A percentile compares a stretch with the other conserved stretches of the same genome.
Evolutionary conservation across 2,113 vertebrate species (phyloP).

Genomic region (Phyllostomus hastatus): DNA sequence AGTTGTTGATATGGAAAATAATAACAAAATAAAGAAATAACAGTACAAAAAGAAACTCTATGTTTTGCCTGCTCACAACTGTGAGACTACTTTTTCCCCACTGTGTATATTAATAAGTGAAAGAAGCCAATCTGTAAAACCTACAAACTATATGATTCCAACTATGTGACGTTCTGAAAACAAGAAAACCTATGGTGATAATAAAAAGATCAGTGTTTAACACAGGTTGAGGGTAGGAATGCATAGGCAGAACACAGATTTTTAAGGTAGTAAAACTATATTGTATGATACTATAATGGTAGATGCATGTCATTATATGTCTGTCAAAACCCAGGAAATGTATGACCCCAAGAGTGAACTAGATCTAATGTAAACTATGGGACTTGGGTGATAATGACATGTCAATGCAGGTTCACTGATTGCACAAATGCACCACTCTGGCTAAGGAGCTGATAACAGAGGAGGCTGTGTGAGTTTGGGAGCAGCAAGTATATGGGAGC

Average conservation of each 20-base stretch:
- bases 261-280: background rate
- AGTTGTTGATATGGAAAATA: background rate
- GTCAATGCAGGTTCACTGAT: background rate
- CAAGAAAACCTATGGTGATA: background rate
- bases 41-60: background rate
- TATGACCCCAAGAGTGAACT: background rate
- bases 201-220: background rate
- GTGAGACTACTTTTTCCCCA: background rate
- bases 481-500: accelerated
- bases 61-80: background rate
- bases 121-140: background rate
- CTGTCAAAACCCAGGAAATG: background rate
- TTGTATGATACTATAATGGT: background rate
- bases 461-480: background rate
- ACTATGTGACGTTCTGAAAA: background rate
- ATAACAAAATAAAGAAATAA: background rate
- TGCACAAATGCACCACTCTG: background rate
- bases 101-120: background rate
- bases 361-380: background rate
- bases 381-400: background rate
- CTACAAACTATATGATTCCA: background rate
- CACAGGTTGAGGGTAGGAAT: background rate
- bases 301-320: background rate
- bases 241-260: background rate
- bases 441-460: background rate